phyloP scores from a whole-genome alignment of 2,888 invertebrate genomes.

The Pseudoips prasinana region DNA sequence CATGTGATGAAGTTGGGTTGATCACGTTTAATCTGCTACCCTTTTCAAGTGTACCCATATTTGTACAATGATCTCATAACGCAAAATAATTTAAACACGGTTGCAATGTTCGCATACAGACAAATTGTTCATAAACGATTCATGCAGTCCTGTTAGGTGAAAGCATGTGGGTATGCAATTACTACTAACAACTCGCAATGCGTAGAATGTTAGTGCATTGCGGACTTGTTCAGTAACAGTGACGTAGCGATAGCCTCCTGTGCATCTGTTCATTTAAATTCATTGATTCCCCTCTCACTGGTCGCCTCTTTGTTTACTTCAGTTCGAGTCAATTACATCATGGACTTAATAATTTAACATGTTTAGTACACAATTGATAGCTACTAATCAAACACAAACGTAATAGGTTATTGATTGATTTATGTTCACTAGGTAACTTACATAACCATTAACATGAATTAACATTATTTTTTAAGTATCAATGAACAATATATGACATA shows the following conservation, averaged over 20 bases:
- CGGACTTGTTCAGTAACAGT: conserved; percentile 35
- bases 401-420: too few relatives aligned
- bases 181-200: conserved; percentile 47
- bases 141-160: conserved; percentile 15
- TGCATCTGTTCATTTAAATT: conserved; percentile 50
- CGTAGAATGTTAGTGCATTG: conserved; percentile 44
- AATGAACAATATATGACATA: too few relatives aligned
- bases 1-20: too few relatives aligned
- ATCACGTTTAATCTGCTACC: conserved; percentile 1
- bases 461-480: too few relatives aligned
- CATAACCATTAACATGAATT: too few relatives aligned
- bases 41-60: conserved; percentile 1
- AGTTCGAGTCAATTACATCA: conserved; percentile 10
- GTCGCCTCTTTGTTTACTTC: conserved; percentile 6
- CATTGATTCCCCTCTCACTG: conserved; percentile 44
- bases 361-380: too few relatives aligned
- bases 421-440: too few relatives aligned
- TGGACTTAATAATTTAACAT: conserved; percentile 2
- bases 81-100: conserved; percentile 9
- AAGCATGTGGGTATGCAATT: conserved; percentile 40
- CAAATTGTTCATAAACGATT: conserved; percentile 2
- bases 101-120: conserved; percentile 39
- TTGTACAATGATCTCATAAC: conserved; percentile 2
- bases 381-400: too few relatives aligned
- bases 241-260: conserved; percentile 32